These are phyloP conservation scores for Microcebus murinus DNA, from an alignment of 2,113 vertebrate genomes.

Conservation along the genomic window DNA sequence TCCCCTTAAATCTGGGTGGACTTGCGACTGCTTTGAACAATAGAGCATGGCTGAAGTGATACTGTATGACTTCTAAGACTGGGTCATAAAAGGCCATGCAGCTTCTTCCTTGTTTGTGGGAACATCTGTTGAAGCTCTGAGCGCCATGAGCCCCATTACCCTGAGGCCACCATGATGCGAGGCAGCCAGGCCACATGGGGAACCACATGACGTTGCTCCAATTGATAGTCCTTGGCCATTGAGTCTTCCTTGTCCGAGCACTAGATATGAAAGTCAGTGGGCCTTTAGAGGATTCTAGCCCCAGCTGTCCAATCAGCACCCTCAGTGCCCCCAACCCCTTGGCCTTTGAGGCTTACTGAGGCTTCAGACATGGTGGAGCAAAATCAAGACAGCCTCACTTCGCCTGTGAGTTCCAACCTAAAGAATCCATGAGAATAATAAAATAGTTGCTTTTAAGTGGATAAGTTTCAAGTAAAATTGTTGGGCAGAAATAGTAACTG, in stretches of 20 bases:
- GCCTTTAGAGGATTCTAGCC: not conserved
- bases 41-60: not conserved
- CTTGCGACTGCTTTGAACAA: not conserved
- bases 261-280: not conserved
- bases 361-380: not conserved
- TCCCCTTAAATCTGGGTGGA: not conserved
- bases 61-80: not conserved
- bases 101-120: not conserved
- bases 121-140: not conserved
- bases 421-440: not conserved
- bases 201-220: not conserved
- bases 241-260: not conserved
- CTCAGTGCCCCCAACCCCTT: not conserved
- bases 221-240: not conserved
- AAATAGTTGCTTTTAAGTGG: not conserved
- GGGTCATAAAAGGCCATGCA: not conserved
- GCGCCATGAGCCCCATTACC: fast-evolving
- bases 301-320: not conserved
- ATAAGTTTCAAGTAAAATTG: not conserved
- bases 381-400: not conserved
- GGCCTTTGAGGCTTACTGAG: not conserved
- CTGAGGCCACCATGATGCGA: not conserved
- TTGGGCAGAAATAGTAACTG: not conserved
- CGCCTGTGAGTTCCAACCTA: not conserved
- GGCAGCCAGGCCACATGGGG: not conserved